Evolutionary conservation across 2,113 vertebrate species (phyloP).

Genomic region (Machaerirhynchus nigripectus): DNA sequence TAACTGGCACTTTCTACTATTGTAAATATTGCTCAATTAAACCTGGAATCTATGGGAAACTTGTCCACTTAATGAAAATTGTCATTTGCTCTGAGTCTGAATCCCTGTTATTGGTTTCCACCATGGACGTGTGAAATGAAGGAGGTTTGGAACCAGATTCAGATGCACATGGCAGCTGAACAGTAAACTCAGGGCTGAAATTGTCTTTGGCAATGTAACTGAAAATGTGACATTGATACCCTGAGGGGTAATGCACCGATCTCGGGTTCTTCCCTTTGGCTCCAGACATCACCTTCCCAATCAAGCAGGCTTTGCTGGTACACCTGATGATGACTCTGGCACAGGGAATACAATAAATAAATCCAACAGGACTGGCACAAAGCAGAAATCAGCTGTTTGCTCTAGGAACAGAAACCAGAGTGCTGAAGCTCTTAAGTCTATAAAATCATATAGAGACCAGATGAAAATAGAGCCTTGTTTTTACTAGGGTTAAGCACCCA

Average conservation of each 20-base stretch:
- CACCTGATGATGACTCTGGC: background rate
- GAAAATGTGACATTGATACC: background rate
- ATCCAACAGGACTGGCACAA: background rate
- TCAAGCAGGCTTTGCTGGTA: background rate
- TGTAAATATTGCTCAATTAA: background rate
- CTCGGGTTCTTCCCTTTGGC: background rate
- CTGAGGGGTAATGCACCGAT: rapidly evolving
- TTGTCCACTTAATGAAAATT: background rate
- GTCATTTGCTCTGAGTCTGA: background rate
- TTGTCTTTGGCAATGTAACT: background rate
- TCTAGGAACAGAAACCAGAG: background rate
- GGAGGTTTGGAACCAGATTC: background rate
- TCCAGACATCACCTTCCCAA: background rate
- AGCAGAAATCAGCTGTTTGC: background rate
- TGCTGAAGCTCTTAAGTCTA: background rate
- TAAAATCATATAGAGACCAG: background rate
- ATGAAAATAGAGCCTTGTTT: background rate
- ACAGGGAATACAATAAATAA: background rate
- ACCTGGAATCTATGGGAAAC: background rate
- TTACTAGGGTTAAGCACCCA: background rate
- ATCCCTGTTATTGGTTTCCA: background rate
- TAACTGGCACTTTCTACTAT: background rate
- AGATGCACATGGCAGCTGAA: background rate
- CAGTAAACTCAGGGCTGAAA: background rate
- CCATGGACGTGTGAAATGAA: background rate